These are phyloP conservation scores for Melieria picta DNA, from an alignment of 2,888 invertebrate genomes.

Conservation along the genomic window DNA sequence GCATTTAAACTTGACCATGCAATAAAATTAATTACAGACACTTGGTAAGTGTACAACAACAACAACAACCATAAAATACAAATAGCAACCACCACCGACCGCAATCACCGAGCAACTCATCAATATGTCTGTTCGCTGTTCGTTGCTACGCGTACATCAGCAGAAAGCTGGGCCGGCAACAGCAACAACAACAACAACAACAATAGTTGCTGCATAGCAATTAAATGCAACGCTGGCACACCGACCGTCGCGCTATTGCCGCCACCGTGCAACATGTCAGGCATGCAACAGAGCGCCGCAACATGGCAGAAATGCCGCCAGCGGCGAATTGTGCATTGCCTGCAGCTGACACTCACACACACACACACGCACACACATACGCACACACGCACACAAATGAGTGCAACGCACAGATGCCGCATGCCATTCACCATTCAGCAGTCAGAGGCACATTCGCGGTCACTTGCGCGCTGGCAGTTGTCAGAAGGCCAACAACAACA, in stretches of 20 bases:
- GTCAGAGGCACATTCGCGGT: neutral
- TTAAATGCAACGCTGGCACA: slow-evolving; percentile 35
- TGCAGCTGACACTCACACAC: neutral
- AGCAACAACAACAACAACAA: slow-evolving; percentile 1
- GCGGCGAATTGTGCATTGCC: neutral
- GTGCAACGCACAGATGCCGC: neutral
- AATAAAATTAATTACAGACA: no score
- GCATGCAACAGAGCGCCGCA: no score
- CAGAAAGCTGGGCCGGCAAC: neutral
- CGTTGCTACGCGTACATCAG: no score
- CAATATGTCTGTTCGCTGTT: slow-evolving; percentile 11
- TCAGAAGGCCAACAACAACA: slow-evolving; percentile 11
- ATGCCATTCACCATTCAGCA: no score
- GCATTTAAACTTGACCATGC: no score
- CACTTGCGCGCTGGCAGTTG: neutral
- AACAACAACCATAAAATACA: no score
- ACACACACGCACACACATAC: neutral
- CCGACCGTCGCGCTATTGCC: slow-evolving; percentile 1
- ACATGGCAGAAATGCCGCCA: neutral
- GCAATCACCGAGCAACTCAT: slow-evolving; percentile 1
- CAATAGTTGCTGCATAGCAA: slow-evolving; percentile 4
- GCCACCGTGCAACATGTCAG: neutral
- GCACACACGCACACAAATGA: neutral
- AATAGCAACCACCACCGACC: no score
- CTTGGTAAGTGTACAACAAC: no score